Evolutionary conservation across 2,113 vertebrate species (phyloP).

Genomic region (Nothocercus julius): DNA sequence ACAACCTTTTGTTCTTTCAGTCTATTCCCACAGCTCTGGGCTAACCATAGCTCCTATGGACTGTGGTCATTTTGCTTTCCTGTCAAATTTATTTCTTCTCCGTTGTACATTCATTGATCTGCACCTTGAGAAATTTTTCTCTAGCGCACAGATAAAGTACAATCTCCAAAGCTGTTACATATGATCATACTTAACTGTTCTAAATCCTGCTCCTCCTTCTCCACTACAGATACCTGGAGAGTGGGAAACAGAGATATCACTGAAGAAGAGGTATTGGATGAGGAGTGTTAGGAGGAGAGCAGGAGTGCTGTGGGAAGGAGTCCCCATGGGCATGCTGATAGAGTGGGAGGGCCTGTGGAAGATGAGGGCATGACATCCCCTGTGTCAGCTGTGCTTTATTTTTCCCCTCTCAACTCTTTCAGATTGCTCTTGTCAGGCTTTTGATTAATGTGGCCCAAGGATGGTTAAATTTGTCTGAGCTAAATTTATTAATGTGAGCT

Average conservation of each 20-base stretch:
- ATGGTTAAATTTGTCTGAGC: slow-evolving; percentile 20
- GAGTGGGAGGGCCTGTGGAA: neutral
- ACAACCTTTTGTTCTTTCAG: neutral
- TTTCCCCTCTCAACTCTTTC: slow-evolving; percentile 6
- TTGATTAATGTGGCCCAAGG: slow-evolving; percentile 27
- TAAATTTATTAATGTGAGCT: neutral
- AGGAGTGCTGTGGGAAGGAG: neutral
- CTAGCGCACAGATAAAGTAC: neutral
- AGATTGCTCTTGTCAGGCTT: slow-evolving; percentile 32
- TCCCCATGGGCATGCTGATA: neutral
- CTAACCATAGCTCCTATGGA: neutral
- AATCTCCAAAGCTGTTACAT: neutral
- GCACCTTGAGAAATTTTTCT: neutral
- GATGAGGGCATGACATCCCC: neutral
- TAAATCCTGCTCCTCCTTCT: neutral
- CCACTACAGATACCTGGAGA: accelerated
- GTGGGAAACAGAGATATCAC: neutral
- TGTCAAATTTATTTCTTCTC: neutral
- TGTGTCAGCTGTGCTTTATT: slow-evolving; percentile 7
- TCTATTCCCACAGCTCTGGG: neutral
- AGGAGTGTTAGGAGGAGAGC: neutral
- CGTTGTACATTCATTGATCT: neutral
- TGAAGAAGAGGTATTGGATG: neutral
- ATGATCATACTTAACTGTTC: neutral
- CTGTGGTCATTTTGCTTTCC: neutral